These are phyloP conservation scores for Ceryle rudis DNA, from an alignment of 2,797 vertebrate species.

Conservation along the genomic window DNA sequence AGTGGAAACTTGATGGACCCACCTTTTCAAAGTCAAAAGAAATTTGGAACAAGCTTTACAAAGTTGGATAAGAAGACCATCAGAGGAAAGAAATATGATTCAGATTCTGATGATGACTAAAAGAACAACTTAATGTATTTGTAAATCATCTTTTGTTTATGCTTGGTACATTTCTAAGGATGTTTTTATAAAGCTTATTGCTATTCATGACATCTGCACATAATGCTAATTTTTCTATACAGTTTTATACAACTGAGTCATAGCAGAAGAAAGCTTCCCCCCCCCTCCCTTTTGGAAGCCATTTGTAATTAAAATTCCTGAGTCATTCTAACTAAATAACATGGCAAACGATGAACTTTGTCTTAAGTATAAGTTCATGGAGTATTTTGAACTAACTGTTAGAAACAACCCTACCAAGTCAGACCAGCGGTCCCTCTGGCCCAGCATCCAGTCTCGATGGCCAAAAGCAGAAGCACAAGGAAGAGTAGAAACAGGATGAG, in stretches of 20 bases:
- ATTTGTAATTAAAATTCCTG: slow-evolving; percentile 50
- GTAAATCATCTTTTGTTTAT: slow-evolving; percentile 75
- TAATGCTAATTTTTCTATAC: slow-evolving; percentile 70
- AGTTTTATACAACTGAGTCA: slow-evolving; percentile 73
- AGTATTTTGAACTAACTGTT: slow-evolving; percentile 4
- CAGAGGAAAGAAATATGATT: slow-evolving; percentile 91
- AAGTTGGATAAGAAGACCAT: slow-evolving; percentile 97
- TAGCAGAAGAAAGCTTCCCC: too few relatives aligned
- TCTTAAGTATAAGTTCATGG: slow-evolving; percentile 32
- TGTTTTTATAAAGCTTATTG: slow-evolving; percentile 74
- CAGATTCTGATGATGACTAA: slow-evolving; percentile 94
- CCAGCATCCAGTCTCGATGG: background rate
- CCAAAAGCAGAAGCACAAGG: slow-evolving; percentile 13
- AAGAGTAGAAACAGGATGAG: background rate
- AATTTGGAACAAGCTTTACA: slow-evolving; percentile 86
- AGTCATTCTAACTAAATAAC: slow-evolving; percentile 15
- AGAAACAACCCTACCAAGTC: background rate
- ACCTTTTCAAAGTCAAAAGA: slow-evolving; percentile 86
- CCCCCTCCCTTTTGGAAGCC: too few relatives aligned
- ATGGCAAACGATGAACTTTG: slow-evolving; percentile 3
- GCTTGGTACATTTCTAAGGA: slow-evolving; percentile 73
- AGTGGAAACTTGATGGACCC: slow-evolving; percentile 95
- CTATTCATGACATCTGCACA: slow-evolving; percentile 70
- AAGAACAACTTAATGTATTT: slow-evolving; percentile 48
- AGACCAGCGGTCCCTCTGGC: slow-evolving; percentile 55